Conservation (phyloP, 2,888 invertebrate species). For the Allolobophora icterica region DNA sequence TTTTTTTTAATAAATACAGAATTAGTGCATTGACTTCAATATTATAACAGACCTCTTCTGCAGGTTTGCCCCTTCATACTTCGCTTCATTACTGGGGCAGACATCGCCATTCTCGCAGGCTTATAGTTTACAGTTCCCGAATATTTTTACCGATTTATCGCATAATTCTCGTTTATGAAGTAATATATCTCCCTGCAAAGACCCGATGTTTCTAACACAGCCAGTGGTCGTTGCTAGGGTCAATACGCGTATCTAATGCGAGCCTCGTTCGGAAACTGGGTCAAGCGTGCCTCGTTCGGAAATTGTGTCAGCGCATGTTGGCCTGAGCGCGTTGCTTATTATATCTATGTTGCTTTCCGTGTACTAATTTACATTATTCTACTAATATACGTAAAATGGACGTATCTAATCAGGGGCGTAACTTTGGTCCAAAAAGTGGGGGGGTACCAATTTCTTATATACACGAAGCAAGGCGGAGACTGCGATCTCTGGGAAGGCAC, state of each 20-base stretch:
- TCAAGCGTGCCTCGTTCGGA: not conserved
- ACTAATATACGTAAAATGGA: no score
- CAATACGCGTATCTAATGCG: not conserved
- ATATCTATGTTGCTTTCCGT: no score
- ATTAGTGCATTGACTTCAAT: not conserved
- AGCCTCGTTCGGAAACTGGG: slow-evolving; percentile 4
- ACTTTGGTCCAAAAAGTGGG: no score
- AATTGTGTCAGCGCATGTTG: not conserved
- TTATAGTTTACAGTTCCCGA: not conserved
- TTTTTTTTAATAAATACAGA: not conserved
- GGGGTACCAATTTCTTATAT: no score
- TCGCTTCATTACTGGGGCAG: not conserved
- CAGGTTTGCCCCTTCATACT: not conserved
- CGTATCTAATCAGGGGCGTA: no score
- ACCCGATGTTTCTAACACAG: not conserved
- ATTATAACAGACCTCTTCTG: slow-evolving; percentile 6
- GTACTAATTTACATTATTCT: no score
- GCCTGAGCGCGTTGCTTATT: no score
- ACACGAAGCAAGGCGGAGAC: no score
- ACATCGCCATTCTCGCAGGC: not conserved
- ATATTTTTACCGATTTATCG: slow-evolving; percentile 17
- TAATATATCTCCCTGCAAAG: not conserved
- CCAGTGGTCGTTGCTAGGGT: not conserved
- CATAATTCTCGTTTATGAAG: not conserved
- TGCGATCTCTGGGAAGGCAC: no score